Base-by-base conservation (phyloP, 2,797 vertebrate genomes). In the Aplochiton taeniatus region DNA sequence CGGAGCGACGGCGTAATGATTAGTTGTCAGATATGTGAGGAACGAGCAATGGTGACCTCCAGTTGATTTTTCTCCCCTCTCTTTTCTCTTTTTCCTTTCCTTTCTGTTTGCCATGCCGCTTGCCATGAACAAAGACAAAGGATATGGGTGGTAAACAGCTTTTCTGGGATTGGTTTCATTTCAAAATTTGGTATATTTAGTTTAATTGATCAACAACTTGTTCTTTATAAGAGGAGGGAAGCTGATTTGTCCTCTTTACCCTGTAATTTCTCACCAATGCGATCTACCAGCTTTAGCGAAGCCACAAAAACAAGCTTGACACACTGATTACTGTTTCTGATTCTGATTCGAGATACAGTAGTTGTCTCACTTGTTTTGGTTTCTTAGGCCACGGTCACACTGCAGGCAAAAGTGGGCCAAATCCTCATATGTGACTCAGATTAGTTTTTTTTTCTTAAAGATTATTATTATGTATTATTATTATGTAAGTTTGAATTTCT, bases 21-120 rank as follows among this genome's bases (percentile, higher is more conserved):
- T 95, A 94, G 91, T 94, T 95, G 93, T 94, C 94, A 92, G 87
- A 92, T 95, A 91, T 93, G 91, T 93, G 87, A 89, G 74, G 71
- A 91, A 91, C 87, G 86, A 79, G 85, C 81, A 72, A 75, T 75
- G 77, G 75, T 50, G 67, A 72, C 68, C 71, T 31, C 17, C 8
- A 11, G 83, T 83, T 85, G 83, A 83, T 85, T 85, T 85, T 82
- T 74, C 79, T 58, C 58, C 62, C 47, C 19, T 64, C 49, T 45
- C 41, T 54, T 46, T 17, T 14, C 19, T 48, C 9, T 57, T 61
- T 66, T 69, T 75, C 68, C 53, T 68, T 68, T 69, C 31, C 74
- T 42, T 19, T 82, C 72, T 58, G 61, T 57, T 80, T 83, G 79
- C 82, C 81, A 83, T 87, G n/a, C n/a, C 84, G 86, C 74, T 70